Conservation (phyloP, 1,140 invertebrate species). For the Gyrodactylus salaris region DNA sequence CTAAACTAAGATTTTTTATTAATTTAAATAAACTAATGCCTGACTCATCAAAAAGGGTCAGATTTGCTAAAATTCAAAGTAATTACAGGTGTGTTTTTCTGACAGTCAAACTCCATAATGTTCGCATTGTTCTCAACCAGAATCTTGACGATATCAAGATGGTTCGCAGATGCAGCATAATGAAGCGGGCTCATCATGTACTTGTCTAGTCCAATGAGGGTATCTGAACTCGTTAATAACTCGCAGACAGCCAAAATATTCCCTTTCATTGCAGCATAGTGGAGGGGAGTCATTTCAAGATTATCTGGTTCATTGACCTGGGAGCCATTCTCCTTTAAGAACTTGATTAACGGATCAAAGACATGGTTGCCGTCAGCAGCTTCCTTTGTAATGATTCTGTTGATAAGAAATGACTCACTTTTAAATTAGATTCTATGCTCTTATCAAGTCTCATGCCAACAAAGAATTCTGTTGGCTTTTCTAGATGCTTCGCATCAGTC, state of each 20-base stretch:
- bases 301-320: constrained; percentile 13
- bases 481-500: neutral
- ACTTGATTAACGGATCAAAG: constrained; percentile 9
- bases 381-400: neutral
- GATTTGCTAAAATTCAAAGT: no score
- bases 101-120: neutral
- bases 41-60: no score
- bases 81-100: neutral
- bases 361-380: neutral
- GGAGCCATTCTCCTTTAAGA: constrained; percentile 12
- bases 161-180: neutral
- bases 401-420: neutral
- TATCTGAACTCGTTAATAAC: neutral
- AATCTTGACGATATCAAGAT: neutral
- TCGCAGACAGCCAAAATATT: constrained; percentile 9
- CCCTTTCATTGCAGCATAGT: constrained; percentile 15
- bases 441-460: constrained; percentile 7
- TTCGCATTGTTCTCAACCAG: neutral
- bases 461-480: neutral
- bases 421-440: neutral
- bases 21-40: neutral
- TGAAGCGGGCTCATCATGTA: neutral
- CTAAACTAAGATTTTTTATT: neutral
- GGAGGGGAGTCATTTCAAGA: constrained; percentile 14
- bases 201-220: neutral